Conservation (phyloP, 2,113 vertebrate species). For the Actenoides hombroni region DNA sequence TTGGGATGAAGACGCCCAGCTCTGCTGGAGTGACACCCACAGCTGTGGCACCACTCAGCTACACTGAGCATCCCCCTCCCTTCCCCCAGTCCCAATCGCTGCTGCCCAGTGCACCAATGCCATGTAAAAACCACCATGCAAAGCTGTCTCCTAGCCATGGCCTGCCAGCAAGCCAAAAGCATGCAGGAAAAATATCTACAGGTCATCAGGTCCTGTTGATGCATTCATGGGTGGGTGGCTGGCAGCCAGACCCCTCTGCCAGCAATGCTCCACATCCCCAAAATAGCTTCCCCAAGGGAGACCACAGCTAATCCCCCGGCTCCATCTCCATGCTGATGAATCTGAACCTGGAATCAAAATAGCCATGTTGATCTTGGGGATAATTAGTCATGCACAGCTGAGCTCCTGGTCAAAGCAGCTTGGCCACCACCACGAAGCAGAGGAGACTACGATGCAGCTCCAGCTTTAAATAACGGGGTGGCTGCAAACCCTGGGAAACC, state of each 20-base stretch:
- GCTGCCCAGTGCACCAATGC: not conserved
- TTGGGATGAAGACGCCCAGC: not conserved
- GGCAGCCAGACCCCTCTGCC: not conserved
- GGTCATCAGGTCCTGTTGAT: not conserved
- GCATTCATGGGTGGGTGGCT: not conserved
- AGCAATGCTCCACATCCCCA: not conserved
- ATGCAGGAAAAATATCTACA: not conserved
- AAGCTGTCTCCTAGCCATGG: not conserved
- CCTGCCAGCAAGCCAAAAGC: not conserved
- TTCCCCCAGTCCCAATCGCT: not conserved
- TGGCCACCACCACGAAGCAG: fast-evolving
- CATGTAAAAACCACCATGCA: fast-evolving
- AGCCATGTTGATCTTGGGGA: not conserved
- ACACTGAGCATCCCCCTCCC: not conserved
- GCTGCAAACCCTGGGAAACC: not conserved
- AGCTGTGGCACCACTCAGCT: not conserved
- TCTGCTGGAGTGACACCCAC: not conserved
- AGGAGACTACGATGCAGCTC: not conserved
- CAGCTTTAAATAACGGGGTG: not conserved
- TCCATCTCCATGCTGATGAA: not conserved
- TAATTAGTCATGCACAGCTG: not conserved
- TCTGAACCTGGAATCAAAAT: not conserved
- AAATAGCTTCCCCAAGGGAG: not conserved
- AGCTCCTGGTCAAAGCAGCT: not conserved
- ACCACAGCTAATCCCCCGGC: not conserved